A percentile compares a stretch with the other conserved stretches of the same genome.
Evolutionary conservation across 2,888 invertebrate species (phyloP).

Genomic region (Oxystoma pomonae): DNA sequence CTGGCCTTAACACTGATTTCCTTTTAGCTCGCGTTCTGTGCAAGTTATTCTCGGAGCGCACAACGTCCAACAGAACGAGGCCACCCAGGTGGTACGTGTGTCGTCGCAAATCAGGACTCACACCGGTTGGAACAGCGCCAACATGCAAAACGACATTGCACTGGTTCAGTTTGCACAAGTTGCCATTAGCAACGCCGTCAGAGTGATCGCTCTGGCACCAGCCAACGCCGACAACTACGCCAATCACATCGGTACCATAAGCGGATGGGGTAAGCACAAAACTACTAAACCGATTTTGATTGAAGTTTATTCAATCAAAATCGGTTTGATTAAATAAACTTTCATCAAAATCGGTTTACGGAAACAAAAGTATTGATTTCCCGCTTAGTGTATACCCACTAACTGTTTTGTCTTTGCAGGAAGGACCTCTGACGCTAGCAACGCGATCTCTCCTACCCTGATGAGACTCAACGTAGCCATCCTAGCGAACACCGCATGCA

Average conservation of each 20-base stretch:
- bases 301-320: not conserved
- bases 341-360: too few relatives aligned
- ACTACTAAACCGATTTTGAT: not conserved
- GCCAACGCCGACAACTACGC: not conserved
- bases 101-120: not conserved
- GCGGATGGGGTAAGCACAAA: constrained; percentile 1
- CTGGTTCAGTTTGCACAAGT: not conserved
- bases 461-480: not conserved
- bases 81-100: constrained; percentile 29
- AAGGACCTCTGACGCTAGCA: not conserved
- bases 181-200: not conserved
- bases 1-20: too few relatives aligned
- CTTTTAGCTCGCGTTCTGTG: not conserved
- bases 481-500: not conserved
- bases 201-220: not conserved
- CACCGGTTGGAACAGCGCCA: not conserved
- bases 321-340: not conserved
- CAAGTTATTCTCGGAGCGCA: constrained; percentile 10
- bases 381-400: too few relatives aligned
- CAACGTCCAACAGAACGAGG: constrained; percentile 4
- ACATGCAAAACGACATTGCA: not conserved
- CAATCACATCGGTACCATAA: not conserved
- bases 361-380: too few relatives aligned
- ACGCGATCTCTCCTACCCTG: not conserved
- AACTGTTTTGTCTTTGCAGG: not conserved